These are phyloP conservation scores for Frankliniella fusca DNA, from an alignment of 2,888 invertebrate species.

Conservation along the genomic window DNA sequence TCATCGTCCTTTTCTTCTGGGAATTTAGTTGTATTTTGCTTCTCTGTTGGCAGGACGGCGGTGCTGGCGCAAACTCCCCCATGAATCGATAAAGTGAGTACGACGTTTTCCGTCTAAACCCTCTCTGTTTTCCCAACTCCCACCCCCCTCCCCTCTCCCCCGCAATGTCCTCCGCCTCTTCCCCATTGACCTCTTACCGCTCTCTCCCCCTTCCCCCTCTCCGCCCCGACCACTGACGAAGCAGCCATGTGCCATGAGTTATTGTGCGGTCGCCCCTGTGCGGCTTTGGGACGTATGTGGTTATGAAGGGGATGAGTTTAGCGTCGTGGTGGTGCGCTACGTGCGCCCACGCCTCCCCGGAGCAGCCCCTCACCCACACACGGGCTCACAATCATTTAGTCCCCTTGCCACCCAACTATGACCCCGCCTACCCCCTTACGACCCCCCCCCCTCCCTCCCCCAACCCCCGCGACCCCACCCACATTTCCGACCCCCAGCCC, in stretches of 20 bases:
- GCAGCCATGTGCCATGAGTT: conserved; percentile 7
- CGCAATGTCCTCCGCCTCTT: not conserved
- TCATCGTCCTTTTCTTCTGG: not conserved
- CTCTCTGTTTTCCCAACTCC: not conserved
- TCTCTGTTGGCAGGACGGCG: not conserved
- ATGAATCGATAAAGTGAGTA: not conserved
- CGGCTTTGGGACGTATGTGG: not conserved
- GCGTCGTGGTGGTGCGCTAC: not conserved
- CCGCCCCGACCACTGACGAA: not conserved
- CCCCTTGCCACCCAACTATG: too few species aligned
- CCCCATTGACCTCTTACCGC: not conserved
- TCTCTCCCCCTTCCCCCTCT: not conserved
- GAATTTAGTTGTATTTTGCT: not conserved
- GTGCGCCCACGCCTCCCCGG: not conserved
- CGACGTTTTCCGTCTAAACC: not conserved
- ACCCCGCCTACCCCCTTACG: too few species aligned
- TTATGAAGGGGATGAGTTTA: conserved; percentile 1
- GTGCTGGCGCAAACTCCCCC: not conserved
- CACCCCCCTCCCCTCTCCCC: not conserved
- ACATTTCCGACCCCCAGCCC: too few species aligned
- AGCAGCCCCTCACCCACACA: not conserved
- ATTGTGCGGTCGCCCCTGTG: conserved; percentile 3
- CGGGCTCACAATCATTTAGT: too few species aligned
- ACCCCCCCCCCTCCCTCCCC: too few species aligned
- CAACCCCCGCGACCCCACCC: too few species aligned